phyloP scores from a whole-genome alignment of 2,797 vertebrate genomes.

The Esox masquinongy region DNA sequence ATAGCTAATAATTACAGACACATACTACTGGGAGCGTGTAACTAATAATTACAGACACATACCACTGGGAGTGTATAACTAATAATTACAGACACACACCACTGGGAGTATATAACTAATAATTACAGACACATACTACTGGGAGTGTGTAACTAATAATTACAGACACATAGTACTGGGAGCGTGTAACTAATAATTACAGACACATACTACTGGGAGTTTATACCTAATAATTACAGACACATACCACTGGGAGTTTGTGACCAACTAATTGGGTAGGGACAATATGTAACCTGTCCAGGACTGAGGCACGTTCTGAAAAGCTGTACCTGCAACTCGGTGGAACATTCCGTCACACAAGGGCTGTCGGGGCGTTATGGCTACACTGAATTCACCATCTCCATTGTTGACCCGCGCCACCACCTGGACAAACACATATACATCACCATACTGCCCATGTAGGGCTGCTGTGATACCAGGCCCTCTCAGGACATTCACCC shows the following conservation, averaged over 20 bases:
- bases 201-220: too few species aligned
- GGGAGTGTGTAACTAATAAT: too few species aligned
- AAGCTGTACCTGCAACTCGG: conserved; percentile 82
- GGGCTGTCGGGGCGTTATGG: conserved; percentile 76
- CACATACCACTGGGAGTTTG: background rate
- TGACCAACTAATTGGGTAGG: background rate
- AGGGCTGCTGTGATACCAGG: background rate
- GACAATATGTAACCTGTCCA: background rate
- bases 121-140: background rate
- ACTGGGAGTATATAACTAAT: background rate
- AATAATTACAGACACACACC: too few species aligned
- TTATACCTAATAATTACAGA: background rate
- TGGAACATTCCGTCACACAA: conserved; percentile 88
- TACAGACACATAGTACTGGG: background rate
- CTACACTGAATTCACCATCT: conserved; percentile 76
- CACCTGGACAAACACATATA: conserved; percentile 69
- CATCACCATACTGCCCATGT: background rate
- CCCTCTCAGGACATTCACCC: too few species aligned
- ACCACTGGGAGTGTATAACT: too few species aligned
- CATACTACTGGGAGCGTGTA: background rate
- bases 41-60: background rate
- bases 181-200: background rate
- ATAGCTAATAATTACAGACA: background rate
- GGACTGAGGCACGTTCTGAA: background rate
- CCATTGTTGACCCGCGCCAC: conserved; percentile 79